Evolutionary conservation across 64 coral and sea anemone species (phyloP), one percentile per base, ranked within the genome.

Genomic region (Actinia tenebrosa): DNA sequence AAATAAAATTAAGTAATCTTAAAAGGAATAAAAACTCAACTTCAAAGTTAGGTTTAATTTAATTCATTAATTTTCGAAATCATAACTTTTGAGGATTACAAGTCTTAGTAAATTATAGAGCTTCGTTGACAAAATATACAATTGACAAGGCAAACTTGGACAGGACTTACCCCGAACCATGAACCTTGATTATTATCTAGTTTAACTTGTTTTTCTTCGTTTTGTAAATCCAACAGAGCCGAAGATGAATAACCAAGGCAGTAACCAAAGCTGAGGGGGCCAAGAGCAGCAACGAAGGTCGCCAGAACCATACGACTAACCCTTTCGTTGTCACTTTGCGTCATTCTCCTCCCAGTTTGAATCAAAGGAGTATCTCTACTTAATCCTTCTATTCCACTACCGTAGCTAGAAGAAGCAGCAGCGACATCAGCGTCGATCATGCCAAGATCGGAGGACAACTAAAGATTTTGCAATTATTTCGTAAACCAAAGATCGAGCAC

Each of bases 241-340:
- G 92, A 94, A 27, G 92, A 94, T 6, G 92, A 94, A 60, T 94
- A 94, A 1, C 92, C 92, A 14, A 94, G 84, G 42, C 88, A 90
- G 78, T 84, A 94, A 14, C 92, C 92, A 87, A 94, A 94, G 79
- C 88, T 90, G 1, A 90, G 8, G 10, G 92, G 84, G 2, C 92
- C 88, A 19, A 94, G 64, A 9, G 88, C 60, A 66, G 88, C 92
- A 1, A 87, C 64, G 18, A 94, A 87, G 0, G 92, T 90, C 2
- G 89, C 80, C n/a, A 88, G 25, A 43, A 88, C 44, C 17, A 78
- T 60, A 53, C 72, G 72, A 66, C 63, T 23, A 9, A 22, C 18
- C 5, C 18, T 18, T 22, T 66, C 63, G 9, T 7, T 19, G 5
- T 22, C 63, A 22, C 3, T 66, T 5, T 23, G 17, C 1, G 22